phyloP scores from a whole-genome alignment of 1,140 invertebrate genomes.

The Cydia fagiglandana region DNA sequence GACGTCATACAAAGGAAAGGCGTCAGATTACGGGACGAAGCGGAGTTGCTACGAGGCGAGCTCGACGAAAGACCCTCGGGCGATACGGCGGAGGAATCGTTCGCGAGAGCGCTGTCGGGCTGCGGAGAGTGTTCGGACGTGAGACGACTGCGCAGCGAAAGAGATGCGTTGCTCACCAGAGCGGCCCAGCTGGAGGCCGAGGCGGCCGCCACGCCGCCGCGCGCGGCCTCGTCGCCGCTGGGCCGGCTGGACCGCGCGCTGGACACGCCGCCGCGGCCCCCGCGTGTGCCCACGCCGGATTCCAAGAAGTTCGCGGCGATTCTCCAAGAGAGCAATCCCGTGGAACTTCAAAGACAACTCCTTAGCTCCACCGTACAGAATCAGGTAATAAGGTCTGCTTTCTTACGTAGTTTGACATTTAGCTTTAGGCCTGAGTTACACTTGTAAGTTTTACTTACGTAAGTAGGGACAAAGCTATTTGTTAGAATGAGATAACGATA shows the following conservation, averaged over 20 bases:
- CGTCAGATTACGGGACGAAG: constrained; percentile 86
- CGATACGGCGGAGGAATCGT: constrained; percentile 75
- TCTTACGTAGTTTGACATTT: background rate
- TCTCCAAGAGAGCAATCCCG: constrained; percentile 87
- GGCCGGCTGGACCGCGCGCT: constrained; percentile 79
- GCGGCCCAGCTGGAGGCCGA: constrained; percentile 87
- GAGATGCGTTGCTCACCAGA: constrained; percentile 85
- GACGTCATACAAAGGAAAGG: constrained; percentile 92
- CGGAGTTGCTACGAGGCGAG: constrained; percentile 71
- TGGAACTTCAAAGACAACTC: constrained; percentile 91
- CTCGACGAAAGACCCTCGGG: constrained; percentile 71
- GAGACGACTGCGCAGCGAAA: constrained; percentile 82
- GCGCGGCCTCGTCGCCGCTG: constrained; percentile 49
- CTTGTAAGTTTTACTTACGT: too few species aligned
- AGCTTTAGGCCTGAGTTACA: too few species aligned
- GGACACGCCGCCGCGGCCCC: constrained; percentile 76
- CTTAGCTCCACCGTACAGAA: constrained; percentile 90
- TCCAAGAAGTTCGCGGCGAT: constrained; percentile 89
- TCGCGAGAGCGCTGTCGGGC: constrained; percentile 72
- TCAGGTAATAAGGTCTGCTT: constrained; percentile 81
- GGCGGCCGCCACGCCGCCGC: constrained; percentile 59
- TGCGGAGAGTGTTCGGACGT: constrained; percentile 72
- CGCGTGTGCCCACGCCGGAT: constrained; percentile 80
- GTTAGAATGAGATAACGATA: too few species aligned
- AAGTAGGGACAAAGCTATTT: too few species aligned